Base-by-base conservation (phyloP, 2,797 vertebrate genomes). In the Lepilemur ruficaudatus region DNA sequence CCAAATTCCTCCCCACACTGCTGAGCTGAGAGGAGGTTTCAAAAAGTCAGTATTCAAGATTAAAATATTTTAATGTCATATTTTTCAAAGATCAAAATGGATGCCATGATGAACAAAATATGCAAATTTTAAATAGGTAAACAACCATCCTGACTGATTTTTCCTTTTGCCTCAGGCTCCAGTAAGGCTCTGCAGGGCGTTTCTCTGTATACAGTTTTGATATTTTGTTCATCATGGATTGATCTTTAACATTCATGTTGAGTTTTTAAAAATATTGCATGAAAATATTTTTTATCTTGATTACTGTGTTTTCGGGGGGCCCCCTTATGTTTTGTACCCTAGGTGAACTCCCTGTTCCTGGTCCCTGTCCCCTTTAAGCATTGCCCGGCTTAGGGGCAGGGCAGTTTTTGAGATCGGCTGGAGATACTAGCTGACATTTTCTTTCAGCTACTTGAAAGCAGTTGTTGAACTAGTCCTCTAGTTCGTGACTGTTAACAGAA, bases 401-500 rank as follows among this genome's bases (percentile, higher is more conserved):
- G 15, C 20, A 83, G 30, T 28, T 78, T 35, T n/a, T 67, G 69
- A 72, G 65, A 86, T 15, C 3, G 20, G n/a, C 79, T 43, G 1
- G n/a, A 85, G 75, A 28, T 14, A 52, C 63, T 46, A 22, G 20
- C 25, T 80, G 84, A 20, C 28, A 3, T 87, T 85, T 78, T 35
- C 80, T 92, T 83, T 76, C 59, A 94, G 38, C 20, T 88, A 79
- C n/a, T 52, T 38, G 43, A 94, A 85, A 43, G 20, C 30, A 67
- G 3, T 48, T 18, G 23, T 69, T 82, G 55, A 69, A 79, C 10
- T 35, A 46, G 43, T 89, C 30, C 69, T 95, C 46, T 52, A 48
- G 80, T 23, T 48, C 8, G 32, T 63, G n/a, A 61, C 46, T 17
- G 4, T 79, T n/a, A 20, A 57, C 15, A 65, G 35, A 25, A 70